Base-by-base conservation (phyloP, 2,797 vertebrate species). In the Scolopax bukidnonensis region DNA sequence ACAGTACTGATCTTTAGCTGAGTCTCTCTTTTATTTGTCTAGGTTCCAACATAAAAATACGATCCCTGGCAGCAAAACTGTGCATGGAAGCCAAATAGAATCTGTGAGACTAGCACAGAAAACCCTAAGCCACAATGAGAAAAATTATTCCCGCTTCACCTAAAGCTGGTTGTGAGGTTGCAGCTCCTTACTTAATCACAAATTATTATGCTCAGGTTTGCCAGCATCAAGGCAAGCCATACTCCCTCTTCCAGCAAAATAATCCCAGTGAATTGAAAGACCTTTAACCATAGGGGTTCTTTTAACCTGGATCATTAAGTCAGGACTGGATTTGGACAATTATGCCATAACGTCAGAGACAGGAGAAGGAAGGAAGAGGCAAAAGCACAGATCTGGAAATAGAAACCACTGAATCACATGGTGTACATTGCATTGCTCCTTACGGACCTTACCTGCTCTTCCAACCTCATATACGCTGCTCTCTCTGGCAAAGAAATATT, bases 31-130 rank as follows among this genome's bases (percentile, higher is more conserved):
- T 51, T 45, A 65, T 79, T 96, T 92, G 33, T 87, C 77, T 87
- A 65, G 51, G 71, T 32, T 93, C 74, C 84, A 95, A 54, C 54
- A 73, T 56, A 84, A 96, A 91, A 94, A 86, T 82, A 82, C 17
- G 67, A 95, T 75, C 73, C 45, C 71, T 94, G 75, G 77, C 93
- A 97, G 83, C n/a, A 87, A 78, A 96, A 87, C 20, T 43, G 16
- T 51, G 8, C 23, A 10, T 45, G 41, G 51, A 90, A 94, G 89
- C 81, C 95, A 96, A 94, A 63, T 11, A 53, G 43, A 94, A 50
- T 40, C 78, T 10, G 3, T 43, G 32, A 88, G 38, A 78, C n/a
- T 51, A 87, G 67, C 69, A 75, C 43, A 90, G 93, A 91, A 95
- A 95, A 59, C 18, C 21, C 48, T 82, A 93, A 90, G 5, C 38